phyloP scores from a whole-genome alignment of 1,140 invertebrate genomes.

The Harpegnathos saltator region DNA sequence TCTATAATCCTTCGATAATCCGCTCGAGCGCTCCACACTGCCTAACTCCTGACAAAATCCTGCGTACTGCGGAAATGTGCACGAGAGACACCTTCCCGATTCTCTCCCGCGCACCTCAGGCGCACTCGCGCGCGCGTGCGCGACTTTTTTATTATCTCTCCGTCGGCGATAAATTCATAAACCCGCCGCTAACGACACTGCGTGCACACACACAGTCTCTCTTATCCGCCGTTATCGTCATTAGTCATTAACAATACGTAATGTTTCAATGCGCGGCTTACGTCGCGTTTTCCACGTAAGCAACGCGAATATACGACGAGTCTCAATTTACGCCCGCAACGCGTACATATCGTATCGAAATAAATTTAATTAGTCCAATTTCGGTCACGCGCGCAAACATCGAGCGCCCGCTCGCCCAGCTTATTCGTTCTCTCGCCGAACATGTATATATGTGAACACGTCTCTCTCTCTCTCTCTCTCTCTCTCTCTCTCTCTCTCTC shows the following conservation, averaged over 20 bases:
- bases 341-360: constrained; percentile 22
- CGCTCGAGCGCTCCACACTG: neutral
- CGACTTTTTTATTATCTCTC: neutral
- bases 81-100: too few relatives aligned
- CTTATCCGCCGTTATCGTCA: neutral
- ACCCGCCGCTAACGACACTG: neutral
- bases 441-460: too few relatives aligned
- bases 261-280: neutral
- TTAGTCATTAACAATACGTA: constrained; percentile 2
- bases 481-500: neutral
- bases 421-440: neutral
- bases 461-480: too few relatives aligned
- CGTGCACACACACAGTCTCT: neutral
- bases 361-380: constrained; percentile 54
- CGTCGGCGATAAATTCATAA: neutral
- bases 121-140: too few relatives aligned
- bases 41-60: neutral
- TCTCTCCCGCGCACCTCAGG: too few relatives aligned
- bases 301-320: constrained; percentile 20
- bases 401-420: neutral
- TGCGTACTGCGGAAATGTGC: neutral
- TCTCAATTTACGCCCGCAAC: constrained; percentile 22
- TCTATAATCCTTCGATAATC: neutral
- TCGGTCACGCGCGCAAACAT: constrained; percentile 7
- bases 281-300: neutral